phyloP scores from a whole-genome alignment of 2,888 invertebrate species.

The Epistrophe eligans region DNA sequence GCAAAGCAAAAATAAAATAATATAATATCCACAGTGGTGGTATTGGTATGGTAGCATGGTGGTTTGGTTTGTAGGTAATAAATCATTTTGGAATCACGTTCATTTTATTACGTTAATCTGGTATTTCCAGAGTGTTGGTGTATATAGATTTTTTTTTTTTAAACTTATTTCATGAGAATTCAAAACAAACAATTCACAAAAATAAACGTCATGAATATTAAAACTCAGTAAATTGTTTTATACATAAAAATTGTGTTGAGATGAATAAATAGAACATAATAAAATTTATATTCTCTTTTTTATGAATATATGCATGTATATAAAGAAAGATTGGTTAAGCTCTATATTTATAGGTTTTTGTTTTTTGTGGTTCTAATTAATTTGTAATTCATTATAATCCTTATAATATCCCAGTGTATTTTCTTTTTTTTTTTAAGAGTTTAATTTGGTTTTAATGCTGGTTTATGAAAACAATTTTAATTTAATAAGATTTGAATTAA shows the following conservation, averaged over 20 bases:
- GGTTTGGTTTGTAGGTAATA: neutral
- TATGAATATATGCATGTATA: neutral
- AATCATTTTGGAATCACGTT: constrained; percentile 31
- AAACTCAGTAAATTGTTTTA: constrained; percentile 4
- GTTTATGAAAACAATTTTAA: neutral
- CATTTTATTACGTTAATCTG: constrained; percentile 25
- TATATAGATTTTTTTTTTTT: neutral
- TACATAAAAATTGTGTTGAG: neutral
- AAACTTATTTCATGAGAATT: neutral
- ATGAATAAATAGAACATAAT: neutral
- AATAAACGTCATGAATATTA: constrained; percentile 19
- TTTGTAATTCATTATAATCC: neutral
- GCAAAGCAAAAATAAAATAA: neutral
- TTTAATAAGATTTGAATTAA: neutral
- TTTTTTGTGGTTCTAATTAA: neutral
- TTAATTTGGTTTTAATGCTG: neutral
- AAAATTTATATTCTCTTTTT: neutral
- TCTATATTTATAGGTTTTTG: neutral
- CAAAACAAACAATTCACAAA: neutral
- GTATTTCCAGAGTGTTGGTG: neutral
- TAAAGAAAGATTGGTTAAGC: neutral
- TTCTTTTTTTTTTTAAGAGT: neutral
- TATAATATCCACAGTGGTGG: neutral
- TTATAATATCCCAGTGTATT: neutral
- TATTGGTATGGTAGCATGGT: neutral